Conservation (phyloP, 2,888 invertebrate genomes). For the Sthenelais limicola region DNA sequence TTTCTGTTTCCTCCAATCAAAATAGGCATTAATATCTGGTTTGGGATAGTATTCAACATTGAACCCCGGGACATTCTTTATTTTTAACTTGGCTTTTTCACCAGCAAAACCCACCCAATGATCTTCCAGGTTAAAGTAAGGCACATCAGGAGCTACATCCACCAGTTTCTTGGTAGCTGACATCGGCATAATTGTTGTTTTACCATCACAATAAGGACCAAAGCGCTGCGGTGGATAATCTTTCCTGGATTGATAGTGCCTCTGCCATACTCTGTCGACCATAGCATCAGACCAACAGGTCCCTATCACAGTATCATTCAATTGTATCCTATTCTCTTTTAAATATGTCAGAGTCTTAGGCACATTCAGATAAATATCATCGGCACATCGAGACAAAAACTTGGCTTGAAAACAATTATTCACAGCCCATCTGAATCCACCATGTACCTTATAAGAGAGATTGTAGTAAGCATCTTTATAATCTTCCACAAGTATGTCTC, state of each 20-base stretch:
- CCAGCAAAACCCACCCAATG: not conserved
- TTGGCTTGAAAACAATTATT: not conserved
- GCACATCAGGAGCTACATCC: not conserved
- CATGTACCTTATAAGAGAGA: not conserved
- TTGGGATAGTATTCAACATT: not conserved
- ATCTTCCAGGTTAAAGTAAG: not conserved
- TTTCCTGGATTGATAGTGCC: not conserved
- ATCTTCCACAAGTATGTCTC: not conserved
- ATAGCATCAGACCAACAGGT: not conserved
- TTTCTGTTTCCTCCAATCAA: not conserved
- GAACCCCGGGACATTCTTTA: not conserved
- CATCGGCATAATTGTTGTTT: not conserved
- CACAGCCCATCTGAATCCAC: not conserved
- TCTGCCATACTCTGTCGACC: not conserved
- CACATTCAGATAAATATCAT: not conserved
- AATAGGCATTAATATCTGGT: not conserved
- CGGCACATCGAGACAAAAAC: not conserved
- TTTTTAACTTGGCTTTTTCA: not conserved
- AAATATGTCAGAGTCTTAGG: not conserved
- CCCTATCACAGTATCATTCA: not conserved
- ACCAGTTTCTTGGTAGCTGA: not conserved
- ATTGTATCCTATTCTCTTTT: not conserved
- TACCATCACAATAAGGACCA: not conserved
- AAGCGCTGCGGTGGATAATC: not conserved
- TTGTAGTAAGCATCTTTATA: too few relatives aligned